Conservation (phyloP, 2,113 vertebrate species). For the Alces alces region DNA sequence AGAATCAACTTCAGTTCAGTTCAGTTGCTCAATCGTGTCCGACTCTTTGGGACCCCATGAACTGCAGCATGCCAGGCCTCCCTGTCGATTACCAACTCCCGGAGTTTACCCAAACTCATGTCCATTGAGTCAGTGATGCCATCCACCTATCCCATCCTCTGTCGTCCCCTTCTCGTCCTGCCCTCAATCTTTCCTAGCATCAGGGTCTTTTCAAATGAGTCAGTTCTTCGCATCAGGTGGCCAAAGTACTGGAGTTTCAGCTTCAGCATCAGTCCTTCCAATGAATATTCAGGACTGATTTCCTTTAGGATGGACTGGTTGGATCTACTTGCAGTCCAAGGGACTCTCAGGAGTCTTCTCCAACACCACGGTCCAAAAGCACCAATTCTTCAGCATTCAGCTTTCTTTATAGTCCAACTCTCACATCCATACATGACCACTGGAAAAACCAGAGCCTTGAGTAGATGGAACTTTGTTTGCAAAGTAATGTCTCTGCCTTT, state of each 20-base stretch:
- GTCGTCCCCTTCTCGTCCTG: background rate
- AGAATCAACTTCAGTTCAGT: background rate
- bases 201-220: background rate
- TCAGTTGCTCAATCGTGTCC: rapidly evolving
- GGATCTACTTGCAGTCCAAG: background rate
- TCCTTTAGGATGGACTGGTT: background rate
- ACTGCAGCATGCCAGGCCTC: background rate
- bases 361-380: background rate
- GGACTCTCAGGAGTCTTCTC: background rate
- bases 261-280: background rate
- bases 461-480: background rate
- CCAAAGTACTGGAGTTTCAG: background rate
- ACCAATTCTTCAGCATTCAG: background rate
- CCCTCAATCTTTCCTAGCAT: background rate
- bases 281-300: background rate
- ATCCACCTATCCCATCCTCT: background rate
- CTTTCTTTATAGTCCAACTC: background rate
- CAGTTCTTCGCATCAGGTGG: background rate
- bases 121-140: background rate
- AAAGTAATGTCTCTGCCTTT: background rate
- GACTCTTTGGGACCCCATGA: background rate
- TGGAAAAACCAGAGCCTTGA: background rate
- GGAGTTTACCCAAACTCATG: background rate
- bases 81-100: background rate
- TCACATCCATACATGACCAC: background rate